Evolutionary conservation across 2,888 invertebrate species (phyloP).

Genomic region (Dexiosoma caninum): DNA sequence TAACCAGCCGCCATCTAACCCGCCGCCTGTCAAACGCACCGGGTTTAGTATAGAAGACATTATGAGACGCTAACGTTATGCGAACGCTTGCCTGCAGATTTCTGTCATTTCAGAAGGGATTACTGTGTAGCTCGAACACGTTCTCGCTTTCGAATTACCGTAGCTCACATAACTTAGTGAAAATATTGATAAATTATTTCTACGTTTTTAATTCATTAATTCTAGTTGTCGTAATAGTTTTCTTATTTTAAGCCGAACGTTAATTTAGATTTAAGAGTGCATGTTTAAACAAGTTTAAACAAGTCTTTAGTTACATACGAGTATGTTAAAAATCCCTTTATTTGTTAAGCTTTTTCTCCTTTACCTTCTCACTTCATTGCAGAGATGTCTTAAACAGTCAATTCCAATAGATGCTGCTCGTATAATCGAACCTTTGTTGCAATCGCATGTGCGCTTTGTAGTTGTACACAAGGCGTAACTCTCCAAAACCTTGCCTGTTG

Average conservation of each 20-base stretch:
- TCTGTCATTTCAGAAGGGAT: not conserved
- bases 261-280: not conserved
- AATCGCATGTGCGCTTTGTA: too few species aligned
- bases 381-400: too few species aligned
- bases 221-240: not conserved
- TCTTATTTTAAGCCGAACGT: not conserved
- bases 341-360: not conserved
- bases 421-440: too few species aligned
- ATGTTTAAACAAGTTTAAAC: not conserved
- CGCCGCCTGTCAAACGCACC: conserved; percentile 82
- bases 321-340: not conserved
- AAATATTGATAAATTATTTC: conserved; percentile 7
- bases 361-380: too few species aligned
- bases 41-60: conserved; percentile 95
- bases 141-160: not conserved
- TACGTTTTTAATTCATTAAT: conserved; percentile 10
- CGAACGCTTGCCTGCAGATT: not conserved
- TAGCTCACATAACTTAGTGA: not conserved
- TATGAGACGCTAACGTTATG: conserved; percentile 84
- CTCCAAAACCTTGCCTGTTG: too few species aligned
- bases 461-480: too few species aligned
- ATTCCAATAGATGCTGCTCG: too few species aligned
- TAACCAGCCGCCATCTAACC: conserved; percentile 73
- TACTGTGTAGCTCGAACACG: not conserved
- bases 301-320: not conserved